Conservation (phyloP, 2,888 invertebrate genomes). For the Galerucella nymphaeae region DNA sequence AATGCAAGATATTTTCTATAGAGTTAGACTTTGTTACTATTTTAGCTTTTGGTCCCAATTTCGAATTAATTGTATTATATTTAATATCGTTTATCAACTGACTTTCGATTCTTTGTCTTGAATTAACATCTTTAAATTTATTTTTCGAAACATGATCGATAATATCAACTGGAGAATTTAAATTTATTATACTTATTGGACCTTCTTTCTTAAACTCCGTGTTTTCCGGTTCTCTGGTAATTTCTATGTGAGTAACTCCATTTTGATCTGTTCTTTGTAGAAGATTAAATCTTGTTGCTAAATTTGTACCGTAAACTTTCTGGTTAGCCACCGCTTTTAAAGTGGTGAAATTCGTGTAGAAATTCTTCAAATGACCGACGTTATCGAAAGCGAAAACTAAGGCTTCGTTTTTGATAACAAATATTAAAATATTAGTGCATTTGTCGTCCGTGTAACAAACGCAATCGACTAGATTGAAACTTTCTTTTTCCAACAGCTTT, state of each 20-base stretch:
- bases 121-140: conserved; percentile 50
- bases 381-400: conserved; percentile 62
- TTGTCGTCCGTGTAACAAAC: conserved; percentile 64
- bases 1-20: conserved; percentile 56
- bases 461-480: conserved; percentile 62
- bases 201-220: conserved; percentile 38
- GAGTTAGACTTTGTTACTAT: conserved; percentile 53
- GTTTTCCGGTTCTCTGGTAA: conserved; percentile 52
- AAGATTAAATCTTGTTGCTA: conserved; percentile 61
- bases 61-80: conserved; percentile 49
- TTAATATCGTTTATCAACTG: conserved; percentile 47
- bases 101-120: conserved; percentile 50
- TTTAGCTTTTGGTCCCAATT: conserved; percentile 45
- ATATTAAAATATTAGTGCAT: conserved; percentile 61
- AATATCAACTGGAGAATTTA: conserved; percentile 60
- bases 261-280: conserved; percentile 66
- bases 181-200: conserved; percentile 61
- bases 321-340: conserved; percentile 63
- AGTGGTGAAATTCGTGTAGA: conserved; percentile 62
- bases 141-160: conserved; percentile 39
- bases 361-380: conserved; percentile 55
- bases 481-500: conserved; percentile 50
- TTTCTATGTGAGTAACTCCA: conserved; percentile 67
- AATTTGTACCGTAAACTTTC: conserved; percentile 57
- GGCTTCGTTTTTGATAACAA: conserved; percentile 62